Conservation (phyloP, 2,888 invertebrate genomes). For the Melolontha melolontha region DNA sequence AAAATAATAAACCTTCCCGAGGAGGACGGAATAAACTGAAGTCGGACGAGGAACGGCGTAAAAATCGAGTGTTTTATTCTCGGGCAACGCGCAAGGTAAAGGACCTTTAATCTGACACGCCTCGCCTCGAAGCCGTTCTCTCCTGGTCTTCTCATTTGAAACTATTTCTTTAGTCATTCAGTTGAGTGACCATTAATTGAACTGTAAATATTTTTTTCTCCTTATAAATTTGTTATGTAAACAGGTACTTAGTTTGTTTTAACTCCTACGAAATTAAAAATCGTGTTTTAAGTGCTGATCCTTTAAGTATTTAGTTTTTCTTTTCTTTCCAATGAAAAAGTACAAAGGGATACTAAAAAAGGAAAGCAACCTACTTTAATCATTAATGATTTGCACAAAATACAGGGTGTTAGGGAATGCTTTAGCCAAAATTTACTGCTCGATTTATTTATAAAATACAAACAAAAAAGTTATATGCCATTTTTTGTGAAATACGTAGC, state of each 20-base stretch:
- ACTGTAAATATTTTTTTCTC: constrained; percentile 23
- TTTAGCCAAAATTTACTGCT: too few relatives aligned
- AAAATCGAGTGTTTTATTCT: constrained; percentile 16
- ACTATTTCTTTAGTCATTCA: constrained; percentile 29
- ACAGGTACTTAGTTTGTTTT: background rate
- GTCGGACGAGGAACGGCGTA: constrained; percentile 22
- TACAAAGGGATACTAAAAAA: too few relatives aligned
- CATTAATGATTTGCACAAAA: too few relatives aligned
- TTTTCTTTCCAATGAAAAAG: too few relatives aligned
- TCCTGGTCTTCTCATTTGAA: constrained; percentile 15
- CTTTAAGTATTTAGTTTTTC: too few relatives aligned
- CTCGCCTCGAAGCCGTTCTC: constrained; percentile 14
- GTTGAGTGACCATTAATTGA: constrained; percentile 27
- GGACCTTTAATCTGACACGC: constrained; percentile 34
- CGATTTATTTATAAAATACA: too few relatives aligned
- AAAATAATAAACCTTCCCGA: background rate
- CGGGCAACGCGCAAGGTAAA: constrained; percentile 26
- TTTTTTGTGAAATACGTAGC: too few relatives aligned
- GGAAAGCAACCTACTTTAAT: too few relatives aligned
- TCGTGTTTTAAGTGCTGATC: too few relatives aligned
- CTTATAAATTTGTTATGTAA: constrained; percentile 25
- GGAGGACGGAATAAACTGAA: constrained; percentile 21
- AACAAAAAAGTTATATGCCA: too few relatives aligned
- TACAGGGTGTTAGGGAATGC: too few relatives aligned
- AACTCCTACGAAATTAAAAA: too few relatives aligned